Conservation (phyloP, 2,888 invertebrate species). For the Lasioglossum figueresi region DNA sequence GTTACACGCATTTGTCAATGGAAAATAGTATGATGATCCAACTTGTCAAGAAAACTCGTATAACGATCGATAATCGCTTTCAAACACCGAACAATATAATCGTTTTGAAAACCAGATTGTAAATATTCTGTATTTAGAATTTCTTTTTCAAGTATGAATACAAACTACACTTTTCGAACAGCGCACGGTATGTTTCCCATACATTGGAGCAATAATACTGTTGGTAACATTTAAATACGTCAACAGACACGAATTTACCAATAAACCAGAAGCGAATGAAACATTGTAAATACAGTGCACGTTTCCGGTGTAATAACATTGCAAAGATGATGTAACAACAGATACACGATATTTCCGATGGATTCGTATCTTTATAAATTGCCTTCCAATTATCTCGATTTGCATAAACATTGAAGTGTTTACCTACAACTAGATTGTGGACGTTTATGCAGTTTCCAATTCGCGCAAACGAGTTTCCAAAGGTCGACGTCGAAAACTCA, state of each 20-base stretch:
- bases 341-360: background rate
- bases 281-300: background rate
- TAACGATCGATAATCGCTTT: background rate
- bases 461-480: background rate
- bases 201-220: background rate
- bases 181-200: background rate
- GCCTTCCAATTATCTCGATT: background rate
- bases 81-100: background rate
- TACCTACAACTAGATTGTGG: background rate
- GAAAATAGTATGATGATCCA: too few species aligned
- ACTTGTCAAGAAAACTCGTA: too few species aligned
- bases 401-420: background rate
- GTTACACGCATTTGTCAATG: too few species aligned
- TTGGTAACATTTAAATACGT: background rate
- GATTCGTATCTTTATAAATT: background rate
- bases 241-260: background rate
- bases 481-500: background rate
- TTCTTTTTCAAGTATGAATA: background rate
- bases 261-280: background rate
- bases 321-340: background rate
- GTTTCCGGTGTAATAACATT: background rate
- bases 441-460: background rate
- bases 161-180: background rate
- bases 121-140: background rate
- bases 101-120: background rate